Conservation (phyloP, 2,797 vertebrate genomes). For the Argyrosomus regius region DNA sequence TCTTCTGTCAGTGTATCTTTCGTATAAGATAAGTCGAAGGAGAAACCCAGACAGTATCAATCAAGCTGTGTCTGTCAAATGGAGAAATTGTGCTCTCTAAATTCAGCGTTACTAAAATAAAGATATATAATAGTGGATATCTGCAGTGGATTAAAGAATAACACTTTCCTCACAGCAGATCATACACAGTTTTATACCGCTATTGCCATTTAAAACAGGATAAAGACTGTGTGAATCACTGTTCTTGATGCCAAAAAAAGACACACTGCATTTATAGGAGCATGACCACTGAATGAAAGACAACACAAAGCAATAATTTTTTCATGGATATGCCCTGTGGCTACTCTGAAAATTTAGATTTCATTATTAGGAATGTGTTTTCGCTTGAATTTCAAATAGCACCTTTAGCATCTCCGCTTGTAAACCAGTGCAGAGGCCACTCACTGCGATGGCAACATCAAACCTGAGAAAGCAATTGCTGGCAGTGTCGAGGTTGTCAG, state of each 20-base stretch:
- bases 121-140: not conserved
- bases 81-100: not conserved
- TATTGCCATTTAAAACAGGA: not conserved
- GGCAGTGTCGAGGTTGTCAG: not conserved
- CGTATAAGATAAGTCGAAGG: slow-evolving; percentile 2
- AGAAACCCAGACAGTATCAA: slow-evolving; percentile 5
- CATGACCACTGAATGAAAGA: not conserved
- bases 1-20: slow-evolving; percentile 14
- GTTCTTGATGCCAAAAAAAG: not conserved
- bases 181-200: too few species aligned
- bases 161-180: not conserved
- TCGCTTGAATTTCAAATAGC: not conserved
- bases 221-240: not conserved
- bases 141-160: not conserved
- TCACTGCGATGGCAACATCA: not conserved
- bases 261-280: not conserved
- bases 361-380: not conserved
- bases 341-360: not conserved
- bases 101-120: not conserved
- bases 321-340: not conserved
- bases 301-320: not conserved
- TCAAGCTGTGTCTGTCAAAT: not conserved
- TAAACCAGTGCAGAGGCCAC: not conserved
- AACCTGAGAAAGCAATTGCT: not conserved
- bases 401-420: not conserved